phyloP scores from a whole-genome alignment of 2,797 vertebrate genomes.

The Parambassis ranga region DNA sequence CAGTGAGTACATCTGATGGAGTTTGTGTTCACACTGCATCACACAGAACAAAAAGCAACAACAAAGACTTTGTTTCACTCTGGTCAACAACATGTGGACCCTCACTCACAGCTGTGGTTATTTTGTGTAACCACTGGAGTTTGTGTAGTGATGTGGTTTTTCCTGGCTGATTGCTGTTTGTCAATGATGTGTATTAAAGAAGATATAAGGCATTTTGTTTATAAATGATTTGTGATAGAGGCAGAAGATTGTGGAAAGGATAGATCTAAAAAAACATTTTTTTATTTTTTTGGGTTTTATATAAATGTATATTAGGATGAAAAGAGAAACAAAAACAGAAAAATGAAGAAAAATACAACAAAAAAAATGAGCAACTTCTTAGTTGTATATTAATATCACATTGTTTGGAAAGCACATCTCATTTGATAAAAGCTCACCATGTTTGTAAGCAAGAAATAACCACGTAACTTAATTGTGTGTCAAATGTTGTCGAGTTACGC shows the following conservation, averaged over 20 bases:
- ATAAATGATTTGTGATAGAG: constrained; percentile 67
- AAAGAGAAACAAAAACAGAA: constrained; percentile 43
- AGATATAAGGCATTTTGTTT: constrained; percentile 69
- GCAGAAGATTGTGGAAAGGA: constrained; percentile 52
- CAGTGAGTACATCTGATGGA: constrained; percentile 5
- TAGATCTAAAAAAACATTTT: constrained; percentile 68
- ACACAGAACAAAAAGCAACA: constrained; percentile 9
- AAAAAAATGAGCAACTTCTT: constrained; percentile 55
- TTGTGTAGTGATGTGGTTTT: constrained; percentile 21
- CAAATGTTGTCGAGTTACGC: constrained; percentile 61
- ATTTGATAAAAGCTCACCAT: constrained; percentile 73
- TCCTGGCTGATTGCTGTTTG: constrained; percentile 58
- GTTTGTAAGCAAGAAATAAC: constrained; percentile 77
- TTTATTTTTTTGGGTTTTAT: constrained; percentile 78
- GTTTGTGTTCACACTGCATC: constrained; percentile 38
- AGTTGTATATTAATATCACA: constrained; percentile 77
- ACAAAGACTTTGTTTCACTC: constrained; percentile 7
- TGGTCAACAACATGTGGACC: constrained; percentile 3
- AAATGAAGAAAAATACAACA: constrained; percentile 25
- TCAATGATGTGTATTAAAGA: constrained; percentile 69
- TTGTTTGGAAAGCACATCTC: constrained; percentile 77
- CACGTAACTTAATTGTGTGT: constrained; percentile 75
- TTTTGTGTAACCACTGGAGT: constrained; percentile 3
- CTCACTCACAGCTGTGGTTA: constrained; percentile 27
- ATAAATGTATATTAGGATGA: constrained; percentile 82